Base-by-base conservation (phyloP, 1,140 invertebrate species). In the Goniozus legneri region DNA sequence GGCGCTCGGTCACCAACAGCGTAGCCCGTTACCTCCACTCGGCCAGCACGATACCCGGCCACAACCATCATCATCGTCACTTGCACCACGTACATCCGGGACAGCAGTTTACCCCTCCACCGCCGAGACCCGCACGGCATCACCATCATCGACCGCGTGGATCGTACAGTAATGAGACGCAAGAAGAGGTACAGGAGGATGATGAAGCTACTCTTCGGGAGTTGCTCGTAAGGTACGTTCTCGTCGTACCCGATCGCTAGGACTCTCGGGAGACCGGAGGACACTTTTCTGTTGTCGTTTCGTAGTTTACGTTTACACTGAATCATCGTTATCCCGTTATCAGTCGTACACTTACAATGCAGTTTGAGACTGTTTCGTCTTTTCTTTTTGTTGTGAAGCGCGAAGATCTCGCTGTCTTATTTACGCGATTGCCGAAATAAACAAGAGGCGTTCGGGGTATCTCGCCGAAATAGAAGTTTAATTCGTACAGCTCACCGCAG, bases 191-290 rank as follows among this genome's bases (percentile, higher is more conserved):
- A 73, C 82, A 85, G 80, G 84, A 85, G 75, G 86, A 89, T 76
- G 86, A 88, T 79, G 86, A 88, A 80, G 83, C 86, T 71, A 88
- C 85, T 82, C 85, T 89, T 77, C 86, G 85, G 81, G 85, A 88
- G 82, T 82, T 89, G 79, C 85, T 89, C 78, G 82, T 89, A 84
- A 89, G 87, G 87, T 89, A 87, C 76, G 80, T 52, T 54, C 22
- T 36, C 44, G 34, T n/a, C 50, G 50, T 20, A 22, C 36, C 15
- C 20, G 18, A 8, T 14, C 20, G 8, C 32, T 18, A 45, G 8
- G 33, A 37, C 24, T 31, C n/a, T n/a, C n/a, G n/a, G n/a, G n/a
- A n/a, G n/a, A n/a, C n/a, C n/a, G n/a, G n/a, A n/a, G n/a, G n/a
- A n/a, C n/a, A n/a, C n/a, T n/a, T n/a, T n/a, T n/a, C n/a, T n/a